Percentiles rank a stretch among this genome's conserved stretches.
Evolutionary conservation across 2,797 vertebrate species (phyloP).

Genomic region (Sebastes paucispinis): DNA sequence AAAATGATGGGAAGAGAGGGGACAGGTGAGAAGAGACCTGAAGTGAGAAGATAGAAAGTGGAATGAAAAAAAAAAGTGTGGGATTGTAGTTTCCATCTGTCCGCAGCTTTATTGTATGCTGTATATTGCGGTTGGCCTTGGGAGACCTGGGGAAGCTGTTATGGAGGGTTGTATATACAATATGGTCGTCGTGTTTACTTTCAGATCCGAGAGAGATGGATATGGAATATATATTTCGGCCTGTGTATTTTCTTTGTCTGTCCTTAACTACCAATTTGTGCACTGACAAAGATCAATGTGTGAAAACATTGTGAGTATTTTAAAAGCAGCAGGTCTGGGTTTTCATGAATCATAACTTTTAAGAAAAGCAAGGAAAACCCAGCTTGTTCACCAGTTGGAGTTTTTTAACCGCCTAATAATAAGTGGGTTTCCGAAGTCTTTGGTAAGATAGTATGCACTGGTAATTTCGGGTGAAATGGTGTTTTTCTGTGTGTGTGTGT

Average conservation of each 20-base stretch:
- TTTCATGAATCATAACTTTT: neutral
- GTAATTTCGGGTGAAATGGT: neutral
- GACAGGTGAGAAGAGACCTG: constrained; percentile 36
- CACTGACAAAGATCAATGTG: constrained; percentile 14
- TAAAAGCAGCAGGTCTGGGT: neutral
- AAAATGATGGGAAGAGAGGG: neutral
- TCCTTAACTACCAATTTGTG: neutral
- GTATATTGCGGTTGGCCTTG: constrained; percentile 12
- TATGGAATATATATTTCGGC: constrained; percentile 2
- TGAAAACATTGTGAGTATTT: neutral
- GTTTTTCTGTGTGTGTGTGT: neutral
- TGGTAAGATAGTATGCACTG: neutral
- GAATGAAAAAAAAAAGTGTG: constrained; percentile 8
- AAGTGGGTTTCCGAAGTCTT: neutral
- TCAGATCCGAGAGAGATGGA: constrained; percentile 17
- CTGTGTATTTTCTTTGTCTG: constrained; percentile 36
- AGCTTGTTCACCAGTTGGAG: neutral
- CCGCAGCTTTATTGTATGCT: neutral
- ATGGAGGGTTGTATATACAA: constrained; percentile 25
- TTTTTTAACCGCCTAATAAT: neutral
- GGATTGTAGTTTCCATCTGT: neutral
- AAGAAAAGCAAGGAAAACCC: neutral
- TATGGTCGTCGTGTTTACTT: constrained; percentile 53
- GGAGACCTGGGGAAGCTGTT: constrained; percentile 30
- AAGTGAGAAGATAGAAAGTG: neutral